These are phyloP conservation scores for Anolis carolinensis DNA, from an alignment of 2,113 vertebrate genomes.

Conservation along the genomic window DNA sequence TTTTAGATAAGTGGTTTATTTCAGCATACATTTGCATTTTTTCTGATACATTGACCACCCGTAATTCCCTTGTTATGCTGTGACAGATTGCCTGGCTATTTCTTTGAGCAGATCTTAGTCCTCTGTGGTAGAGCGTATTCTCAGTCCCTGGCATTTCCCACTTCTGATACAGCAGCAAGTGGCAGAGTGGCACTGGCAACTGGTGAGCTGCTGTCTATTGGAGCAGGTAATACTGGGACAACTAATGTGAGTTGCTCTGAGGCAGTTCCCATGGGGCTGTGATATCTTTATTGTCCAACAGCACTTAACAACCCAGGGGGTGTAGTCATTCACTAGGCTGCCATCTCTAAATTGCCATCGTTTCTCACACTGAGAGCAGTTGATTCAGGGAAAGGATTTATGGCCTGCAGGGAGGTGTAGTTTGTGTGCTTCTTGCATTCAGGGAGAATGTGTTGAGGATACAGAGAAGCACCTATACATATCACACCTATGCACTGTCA, in stretches of 20 bases:
- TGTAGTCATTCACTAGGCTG: background rate
- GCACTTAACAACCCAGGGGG: background rate
- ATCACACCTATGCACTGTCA: constrained; percentile 19
- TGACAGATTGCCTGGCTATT: no score
- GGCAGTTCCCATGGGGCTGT: background rate
- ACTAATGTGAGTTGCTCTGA: background rate
- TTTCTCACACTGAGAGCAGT: constrained; percentile 9
- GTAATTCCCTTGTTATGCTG: no score
- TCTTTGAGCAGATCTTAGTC: no score
- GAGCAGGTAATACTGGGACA: background rate
- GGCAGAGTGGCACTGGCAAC: no score
- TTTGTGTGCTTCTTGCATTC: background rate
- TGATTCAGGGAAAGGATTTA: constrained; percentile 23
- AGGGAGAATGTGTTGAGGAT: background rate
- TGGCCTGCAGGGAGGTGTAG: background rate
- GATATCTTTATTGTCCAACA: constrained; percentile 17
- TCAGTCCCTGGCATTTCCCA: background rate
- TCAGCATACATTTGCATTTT: no score
- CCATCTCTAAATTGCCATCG: constrained; percentile 2
- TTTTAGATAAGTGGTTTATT: no score
- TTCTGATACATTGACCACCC: no score
- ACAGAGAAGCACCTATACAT: background rate
- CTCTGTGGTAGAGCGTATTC: no score
- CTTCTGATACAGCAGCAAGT: background rate
- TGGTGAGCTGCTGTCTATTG: background rate